Conservation (phyloP, 2,113 vertebrate species). For the Poeciliopsis occidentalis region DNA sequence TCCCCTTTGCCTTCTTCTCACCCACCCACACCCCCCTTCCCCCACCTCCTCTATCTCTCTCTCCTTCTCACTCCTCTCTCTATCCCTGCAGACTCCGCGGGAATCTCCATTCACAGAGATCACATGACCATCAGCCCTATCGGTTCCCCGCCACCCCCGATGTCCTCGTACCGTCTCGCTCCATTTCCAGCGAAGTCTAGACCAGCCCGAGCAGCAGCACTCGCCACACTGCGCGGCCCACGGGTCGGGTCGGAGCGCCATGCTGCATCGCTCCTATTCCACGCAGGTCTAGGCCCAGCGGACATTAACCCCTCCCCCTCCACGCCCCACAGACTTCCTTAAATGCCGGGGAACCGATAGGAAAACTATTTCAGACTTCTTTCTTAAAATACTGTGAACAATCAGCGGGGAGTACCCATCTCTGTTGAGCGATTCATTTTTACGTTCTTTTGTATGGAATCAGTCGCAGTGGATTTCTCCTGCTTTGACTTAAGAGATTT, state of each 20-base stretch:
- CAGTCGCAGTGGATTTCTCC: conserved; percentile 17
- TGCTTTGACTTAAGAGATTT: conserved; percentile 34
- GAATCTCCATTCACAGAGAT: conserved; percentile 83
- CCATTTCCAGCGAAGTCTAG: conserved; percentile 86
- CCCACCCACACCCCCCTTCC: too few species aligned
- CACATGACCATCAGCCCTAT: conserved; percentile 87
- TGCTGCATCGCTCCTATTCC: conserved; percentile 74
- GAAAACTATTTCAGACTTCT: conserved; percentile 55
- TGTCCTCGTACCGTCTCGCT: conserved; percentile 83
- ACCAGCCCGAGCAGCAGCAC: conserved; percentile 67
- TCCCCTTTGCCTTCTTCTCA: conserved; percentile 28
- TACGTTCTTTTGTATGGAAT: conserved; percentile 50
- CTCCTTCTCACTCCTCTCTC: conserved; percentile 67
- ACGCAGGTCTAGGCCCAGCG: conserved; percentile 74
- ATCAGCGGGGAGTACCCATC: conserved; percentile 41
- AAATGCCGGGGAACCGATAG: conserved; percentile 77
- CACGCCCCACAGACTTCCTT: conserved; percentile 24
- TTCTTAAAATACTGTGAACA: conserved; percentile 45
- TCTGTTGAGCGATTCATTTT: conserved; percentile 3
- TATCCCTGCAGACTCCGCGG: conserved; percentile 78
- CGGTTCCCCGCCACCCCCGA: conserved; percentile 83
- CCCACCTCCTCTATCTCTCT: conserved; percentile 34
- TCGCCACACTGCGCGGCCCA: conserved; percentile 66
- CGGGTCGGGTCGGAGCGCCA: conserved; percentile 42
- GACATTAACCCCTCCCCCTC: not conserved